phyloP scores from a whole-genome alignment of 2,797 vertebrate species.

The Lates japonicus region DNA sequence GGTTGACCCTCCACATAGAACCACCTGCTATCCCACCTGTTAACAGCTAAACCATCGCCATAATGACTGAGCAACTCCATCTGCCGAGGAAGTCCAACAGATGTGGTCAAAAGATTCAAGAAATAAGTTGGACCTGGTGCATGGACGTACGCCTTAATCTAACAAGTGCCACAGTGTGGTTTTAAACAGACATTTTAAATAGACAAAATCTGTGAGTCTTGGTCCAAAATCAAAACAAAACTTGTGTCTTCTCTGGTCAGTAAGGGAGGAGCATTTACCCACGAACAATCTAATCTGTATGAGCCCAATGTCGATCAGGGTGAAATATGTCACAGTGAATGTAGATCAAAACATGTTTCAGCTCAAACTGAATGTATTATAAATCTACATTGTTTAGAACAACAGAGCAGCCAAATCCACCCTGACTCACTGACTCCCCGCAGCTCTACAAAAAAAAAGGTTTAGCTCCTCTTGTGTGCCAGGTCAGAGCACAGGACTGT shows the following conservation, averaged over 20 bases:
- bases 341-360: conserved; percentile 9
- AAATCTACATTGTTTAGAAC: conserved; percentile 15
- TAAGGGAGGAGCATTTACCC: background rate
- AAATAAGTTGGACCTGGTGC: background rate
- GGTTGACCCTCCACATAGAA: background rate
- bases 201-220: too few species aligned
- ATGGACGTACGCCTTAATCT: too few species aligned
- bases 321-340: conserved; percentile 15
- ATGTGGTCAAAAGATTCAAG: background rate
- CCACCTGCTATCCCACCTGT: conserved; percentile 34
- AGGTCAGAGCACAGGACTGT: conserved; percentile 39
- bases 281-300: conserved; percentile 18
- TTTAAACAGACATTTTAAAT: too few species aligned
- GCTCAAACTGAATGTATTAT: background rate
- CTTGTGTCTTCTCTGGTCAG: background rate
- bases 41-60: background rate
- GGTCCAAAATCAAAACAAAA: too few species aligned
- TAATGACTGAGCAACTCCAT: background rate
- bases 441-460: conserved; percentile 25
- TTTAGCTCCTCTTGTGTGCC: conserved; percentile 38
- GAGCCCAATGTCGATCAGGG: background rate
- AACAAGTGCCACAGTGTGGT: too few species aligned
- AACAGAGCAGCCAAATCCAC: conserved; percentile 31
- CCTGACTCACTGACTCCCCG: conserved; percentile 7
- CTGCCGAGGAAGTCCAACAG: background rate